A percentile compares a stretch with the other conserved stretches of the same genome.
Evolutionary conservation across 2,888 invertebrate species (phyloP).

Genomic region (Germaria angustata): DNA sequence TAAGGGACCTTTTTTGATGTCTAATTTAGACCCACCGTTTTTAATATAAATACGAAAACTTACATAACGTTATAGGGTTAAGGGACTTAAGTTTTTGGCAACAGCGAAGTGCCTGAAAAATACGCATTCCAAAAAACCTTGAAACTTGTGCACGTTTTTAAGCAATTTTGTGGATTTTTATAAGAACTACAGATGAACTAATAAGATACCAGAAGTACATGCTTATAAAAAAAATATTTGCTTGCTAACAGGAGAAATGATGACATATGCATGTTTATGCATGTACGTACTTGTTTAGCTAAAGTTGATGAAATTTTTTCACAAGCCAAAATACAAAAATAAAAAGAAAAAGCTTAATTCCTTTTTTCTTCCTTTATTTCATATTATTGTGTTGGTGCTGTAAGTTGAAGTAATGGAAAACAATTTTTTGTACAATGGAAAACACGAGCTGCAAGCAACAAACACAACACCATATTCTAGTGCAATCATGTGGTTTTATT

Average conservation of each 20-base stretch:
- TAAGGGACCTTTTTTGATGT: too few relatives aligned
- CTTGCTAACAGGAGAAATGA: too few relatives aligned
- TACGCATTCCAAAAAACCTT: too few relatives aligned
- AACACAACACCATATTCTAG: background rate
- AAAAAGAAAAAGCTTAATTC: background rate
- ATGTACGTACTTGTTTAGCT: background rate
- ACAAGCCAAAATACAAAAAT: constrained; percentile 19
- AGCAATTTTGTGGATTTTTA: too few relatives aligned
- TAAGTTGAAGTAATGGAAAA: constrained; percentile 28
- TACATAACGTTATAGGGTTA: too few relatives aligned
- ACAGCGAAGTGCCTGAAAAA: too few relatives aligned
- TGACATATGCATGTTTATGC: background rate
- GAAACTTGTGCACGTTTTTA: too few relatives aligned
- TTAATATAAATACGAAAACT: too few relatives aligned
- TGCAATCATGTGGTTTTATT: constrained; percentile 31
- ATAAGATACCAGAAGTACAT: constrained; percentile 1
- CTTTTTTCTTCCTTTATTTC: background rate
- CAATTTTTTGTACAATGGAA: constrained; percentile 37
- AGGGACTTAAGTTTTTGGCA: too few relatives aligned
- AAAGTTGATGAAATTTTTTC: constrained; percentile 26
- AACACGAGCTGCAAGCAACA: constrained; percentile 2
- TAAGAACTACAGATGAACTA: background rate
- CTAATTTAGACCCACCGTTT: too few relatives aligned
- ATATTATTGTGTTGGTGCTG: background rate
- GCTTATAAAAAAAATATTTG: constrained; percentile 35